Conservation (phyloP, 2,113 vertebrate genomes). For the Hucho hucho region DNA sequence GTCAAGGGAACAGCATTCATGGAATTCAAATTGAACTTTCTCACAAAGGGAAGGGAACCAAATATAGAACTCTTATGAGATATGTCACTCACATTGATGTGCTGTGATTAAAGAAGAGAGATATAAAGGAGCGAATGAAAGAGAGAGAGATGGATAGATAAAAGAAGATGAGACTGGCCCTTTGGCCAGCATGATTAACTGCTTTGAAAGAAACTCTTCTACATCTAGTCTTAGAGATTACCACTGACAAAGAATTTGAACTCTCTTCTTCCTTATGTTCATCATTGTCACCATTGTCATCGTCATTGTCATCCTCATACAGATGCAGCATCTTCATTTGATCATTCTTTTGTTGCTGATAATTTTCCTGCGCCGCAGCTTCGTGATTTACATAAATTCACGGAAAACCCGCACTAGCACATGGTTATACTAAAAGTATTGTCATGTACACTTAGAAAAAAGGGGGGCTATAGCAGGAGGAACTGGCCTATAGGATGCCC, state of each 20-base stretch:
- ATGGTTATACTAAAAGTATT: too few species aligned
- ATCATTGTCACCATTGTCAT: constrained; percentile 17
- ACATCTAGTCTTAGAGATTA: constrained; percentile 48
- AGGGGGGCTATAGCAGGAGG: too few species aligned
- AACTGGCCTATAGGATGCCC: too few species aligned
- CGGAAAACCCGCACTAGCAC: too few species aligned
- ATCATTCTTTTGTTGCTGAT: too few species aligned
- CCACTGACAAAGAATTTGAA: constrained; percentile 16
- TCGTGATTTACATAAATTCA: too few species aligned
- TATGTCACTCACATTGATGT: constrained; percentile 52
- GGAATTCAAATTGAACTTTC: constrained; percentile 53
- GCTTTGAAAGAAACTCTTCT: constrained; percentile 43
- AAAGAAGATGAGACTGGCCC: constrained; percentile 50
- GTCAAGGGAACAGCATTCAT: constrained; percentile 36
- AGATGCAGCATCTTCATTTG: too few species aligned
- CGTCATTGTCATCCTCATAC: constrained; percentile 22
- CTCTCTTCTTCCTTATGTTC: background rate
- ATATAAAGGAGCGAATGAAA: constrained; percentile 21
- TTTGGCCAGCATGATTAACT: constrained; percentile 51
- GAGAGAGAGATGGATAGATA: constrained; percentile 53
- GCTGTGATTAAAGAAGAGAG: constrained; percentile 52
- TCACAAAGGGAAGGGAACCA: constrained; percentile 44
- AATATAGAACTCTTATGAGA: constrained; percentile 47
- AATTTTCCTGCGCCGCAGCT: too few species aligned
- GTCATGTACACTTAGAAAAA: too few species aligned